Percentiles rank a stretch among this genome's conserved stretches.
Evolutionary conservation across 2,797 vertebrate species (phyloP).

Genomic region (Mallotus villosus): DNA sequence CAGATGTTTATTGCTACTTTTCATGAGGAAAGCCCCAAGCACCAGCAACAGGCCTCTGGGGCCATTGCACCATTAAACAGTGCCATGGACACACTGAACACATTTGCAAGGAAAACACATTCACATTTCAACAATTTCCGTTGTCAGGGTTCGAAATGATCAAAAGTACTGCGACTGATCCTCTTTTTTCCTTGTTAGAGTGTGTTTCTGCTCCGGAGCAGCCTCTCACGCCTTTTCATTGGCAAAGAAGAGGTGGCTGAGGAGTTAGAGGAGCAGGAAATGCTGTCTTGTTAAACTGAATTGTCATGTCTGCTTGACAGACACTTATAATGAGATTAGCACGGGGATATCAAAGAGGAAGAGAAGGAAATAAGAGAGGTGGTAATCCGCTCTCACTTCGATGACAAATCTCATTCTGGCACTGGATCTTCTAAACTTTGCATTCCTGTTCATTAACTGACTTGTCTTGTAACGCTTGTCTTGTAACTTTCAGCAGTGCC

Average conservation of each 20-base stretch:
- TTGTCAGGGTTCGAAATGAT: slow-evolving; percentile 61
- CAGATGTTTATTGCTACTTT: slow-evolving; percentile 55
- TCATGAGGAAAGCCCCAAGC: slow-evolving; percentile 37
- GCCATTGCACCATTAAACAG: slow-evolving; percentile 59
- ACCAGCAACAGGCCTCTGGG: slow-evolving; percentile 38
- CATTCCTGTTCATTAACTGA: slow-evolving; percentile 55
- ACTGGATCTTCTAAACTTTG: slow-evolving; percentile 48
- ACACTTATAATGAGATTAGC: slow-evolving; percentile 75
- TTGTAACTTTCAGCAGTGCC: slow-evolving; percentile 50
- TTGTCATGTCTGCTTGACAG: slow-evolving; percentile 70
- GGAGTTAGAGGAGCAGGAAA: slow-evolving; percentile 57
- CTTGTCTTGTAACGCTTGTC: slow-evolving; percentile 50
- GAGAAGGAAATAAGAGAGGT: slow-evolving; percentile 63
- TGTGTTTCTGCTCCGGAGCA: slow-evolving; percentile 46
- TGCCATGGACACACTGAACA: slow-evolving; percentile 53
- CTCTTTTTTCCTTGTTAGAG: slow-evolving; percentile 55
- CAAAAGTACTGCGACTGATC: slow-evolving; percentile 58
- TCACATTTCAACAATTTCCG: slow-evolving; percentile 57
- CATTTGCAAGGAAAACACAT: slow-evolving; percentile 58
- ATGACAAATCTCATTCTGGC: slow-evolving; percentile 54
- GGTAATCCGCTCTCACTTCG: slow-evolving; percentile 60
- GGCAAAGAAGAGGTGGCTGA: slow-evolving; percentile 36
- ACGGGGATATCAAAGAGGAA: slow-evolving; percentile 63
- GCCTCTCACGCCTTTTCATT: slow-evolving; percentile 72
- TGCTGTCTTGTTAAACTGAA: slow-evolving; percentile 68